Evolutionary conservation across 2,888 invertebrate genomes (phyloP).

Genomic region (Glaucopsyche alexis): DNA sequence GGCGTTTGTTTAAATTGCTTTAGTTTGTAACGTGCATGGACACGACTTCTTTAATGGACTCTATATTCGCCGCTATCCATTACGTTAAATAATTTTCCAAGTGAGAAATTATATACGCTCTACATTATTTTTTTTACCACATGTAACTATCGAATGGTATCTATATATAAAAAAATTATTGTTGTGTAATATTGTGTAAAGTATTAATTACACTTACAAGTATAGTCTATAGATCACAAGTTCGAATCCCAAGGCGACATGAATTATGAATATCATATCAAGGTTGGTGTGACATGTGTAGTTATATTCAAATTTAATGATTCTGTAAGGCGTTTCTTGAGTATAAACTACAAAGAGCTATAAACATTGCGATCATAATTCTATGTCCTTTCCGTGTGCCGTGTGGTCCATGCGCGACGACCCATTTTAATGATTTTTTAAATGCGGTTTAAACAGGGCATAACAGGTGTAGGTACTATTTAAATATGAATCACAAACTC

Average conservation of each 20-base stretch:
- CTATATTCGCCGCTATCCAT: not conserved
- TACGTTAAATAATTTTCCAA: no score
- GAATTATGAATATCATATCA: slow-evolving; percentile 15
- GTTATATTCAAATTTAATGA: not conserved
- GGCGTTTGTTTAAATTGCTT: not conserved
- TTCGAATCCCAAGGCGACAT: slow-evolving; percentile 14
- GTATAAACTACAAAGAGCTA: slow-evolving; percentile 7
- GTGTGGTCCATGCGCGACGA: no score
- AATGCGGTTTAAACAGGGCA: no score
- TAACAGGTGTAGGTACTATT: no score
- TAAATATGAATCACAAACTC: no score
- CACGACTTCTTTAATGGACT: not conserved
- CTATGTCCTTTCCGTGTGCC: not conserved
- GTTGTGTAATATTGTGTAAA: slow-evolving; percentile 17
- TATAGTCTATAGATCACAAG: slow-evolving; percentile 2
- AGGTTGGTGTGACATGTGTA: slow-evolving; percentile 3
- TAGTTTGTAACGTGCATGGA: not conserved
- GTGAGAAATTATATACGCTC: not conserved
- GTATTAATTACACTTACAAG: not conserved
- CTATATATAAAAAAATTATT: not conserved
- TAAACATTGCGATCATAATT: not conserved
- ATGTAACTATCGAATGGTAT: not conserved
- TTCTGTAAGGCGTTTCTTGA: not conserved
- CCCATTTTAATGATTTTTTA: not conserved
- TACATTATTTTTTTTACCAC: not conserved